Conservation (phyloP, 2,888 invertebrate genomes). For the Mamestra brassicae region DNA sequence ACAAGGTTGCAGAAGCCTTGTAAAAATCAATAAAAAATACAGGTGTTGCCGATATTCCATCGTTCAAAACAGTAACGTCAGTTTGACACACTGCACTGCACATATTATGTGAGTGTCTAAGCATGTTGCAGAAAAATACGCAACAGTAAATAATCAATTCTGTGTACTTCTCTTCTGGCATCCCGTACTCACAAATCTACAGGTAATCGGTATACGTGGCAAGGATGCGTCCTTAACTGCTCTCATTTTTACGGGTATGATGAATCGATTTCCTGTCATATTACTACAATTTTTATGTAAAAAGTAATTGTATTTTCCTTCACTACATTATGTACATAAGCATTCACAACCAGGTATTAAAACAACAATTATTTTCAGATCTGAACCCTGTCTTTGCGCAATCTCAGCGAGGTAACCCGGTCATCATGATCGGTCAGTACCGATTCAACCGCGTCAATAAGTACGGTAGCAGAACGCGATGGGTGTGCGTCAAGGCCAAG, state of each 20-base stretch:
- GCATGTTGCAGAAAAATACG: too few relatives aligned
- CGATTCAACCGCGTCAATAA: slow-evolving; percentile 88
- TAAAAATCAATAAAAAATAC: not conserved
- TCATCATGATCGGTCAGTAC: slow-evolving; percentile 88
- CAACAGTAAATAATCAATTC: too few relatives aligned
- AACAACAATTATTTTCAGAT: slow-evolving; percentile 78
- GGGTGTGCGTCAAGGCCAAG: slow-evolving; percentile 89
- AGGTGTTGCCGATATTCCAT: not conserved
- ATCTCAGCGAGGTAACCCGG: slow-evolving; percentile 88
- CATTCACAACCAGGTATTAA: slow-evolving; percentile 62
- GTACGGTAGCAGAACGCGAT: slow-evolving; percentile 85
- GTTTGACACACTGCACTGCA: not conserved
- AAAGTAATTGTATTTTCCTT: not conserved
- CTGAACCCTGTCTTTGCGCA: slow-evolving; percentile 86
- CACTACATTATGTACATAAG: not conserved
- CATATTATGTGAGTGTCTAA: too few relatives aligned
- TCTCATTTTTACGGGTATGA: not conserved
- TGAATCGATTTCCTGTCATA: not conserved
- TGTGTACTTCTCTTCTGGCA: too few relatives aligned
- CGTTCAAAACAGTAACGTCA: not conserved
- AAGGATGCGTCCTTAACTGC: too few relatives aligned
- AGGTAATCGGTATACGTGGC: too few relatives aligned
- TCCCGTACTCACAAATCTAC: not conserved
- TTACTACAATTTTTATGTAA: not conserved
- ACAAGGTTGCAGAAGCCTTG: too few relatives aligned